Evolutionary conservation across 2,113 vertebrate genomes (phyloP).

Genomic region (Austrofundulus limnaeus): DNA sequence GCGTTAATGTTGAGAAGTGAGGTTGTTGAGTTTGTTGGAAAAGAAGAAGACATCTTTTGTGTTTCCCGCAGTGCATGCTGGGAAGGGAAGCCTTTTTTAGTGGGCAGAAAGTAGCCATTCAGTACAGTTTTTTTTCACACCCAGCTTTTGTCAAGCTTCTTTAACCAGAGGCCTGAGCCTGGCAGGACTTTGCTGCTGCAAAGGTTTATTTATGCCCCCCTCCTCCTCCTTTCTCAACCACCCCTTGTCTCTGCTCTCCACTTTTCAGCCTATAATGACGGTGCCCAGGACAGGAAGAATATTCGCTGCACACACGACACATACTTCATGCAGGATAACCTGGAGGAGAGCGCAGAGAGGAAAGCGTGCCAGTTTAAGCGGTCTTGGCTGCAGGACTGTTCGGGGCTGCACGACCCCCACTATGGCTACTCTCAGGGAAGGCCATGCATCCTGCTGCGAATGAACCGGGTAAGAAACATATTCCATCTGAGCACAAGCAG

Average conservation of each 20-base stretch:
- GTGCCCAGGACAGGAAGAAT: conserved; percentile 90
- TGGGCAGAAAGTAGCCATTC: conserved; percentile 69
- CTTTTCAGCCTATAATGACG: conserved; percentile 89
- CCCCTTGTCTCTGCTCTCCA: conserved; percentile 28
- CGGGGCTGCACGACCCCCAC: conserved; percentile 84
- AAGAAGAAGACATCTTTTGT: conserved; percentile 56
- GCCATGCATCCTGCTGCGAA: conserved; percentile 93
- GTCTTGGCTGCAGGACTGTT: conserved; percentile 89
- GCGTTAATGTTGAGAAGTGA: conserved; percentile 6
- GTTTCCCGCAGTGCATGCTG: conserved; percentile 72
- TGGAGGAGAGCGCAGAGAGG: conserved; percentile 83
- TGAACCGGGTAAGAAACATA: conserved; percentile 88
- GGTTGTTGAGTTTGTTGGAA: conserved; percentile 43
- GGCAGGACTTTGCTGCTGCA: conserved; percentile 62
- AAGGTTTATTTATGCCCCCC: conserved; percentile 76
- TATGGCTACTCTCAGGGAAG: conserved; percentile 91
- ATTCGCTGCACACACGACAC: conserved; percentile 82
- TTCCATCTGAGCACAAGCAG: not conserved
- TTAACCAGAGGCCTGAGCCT: conserved; percentile 73
- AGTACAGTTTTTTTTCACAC: conserved; percentile 47
- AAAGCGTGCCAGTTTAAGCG: conserved; percentile 95
- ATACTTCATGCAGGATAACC: conserved; percentile 89
- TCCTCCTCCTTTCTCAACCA: conserved; percentile 38
- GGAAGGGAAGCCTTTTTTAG: conserved; percentile 78
- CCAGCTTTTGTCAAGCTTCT: conserved; percentile 74